Evolutionary conservation across 2,113 vertebrate genomes (phyloP).

Genomic region (Pleuronectes platessa): DNA sequence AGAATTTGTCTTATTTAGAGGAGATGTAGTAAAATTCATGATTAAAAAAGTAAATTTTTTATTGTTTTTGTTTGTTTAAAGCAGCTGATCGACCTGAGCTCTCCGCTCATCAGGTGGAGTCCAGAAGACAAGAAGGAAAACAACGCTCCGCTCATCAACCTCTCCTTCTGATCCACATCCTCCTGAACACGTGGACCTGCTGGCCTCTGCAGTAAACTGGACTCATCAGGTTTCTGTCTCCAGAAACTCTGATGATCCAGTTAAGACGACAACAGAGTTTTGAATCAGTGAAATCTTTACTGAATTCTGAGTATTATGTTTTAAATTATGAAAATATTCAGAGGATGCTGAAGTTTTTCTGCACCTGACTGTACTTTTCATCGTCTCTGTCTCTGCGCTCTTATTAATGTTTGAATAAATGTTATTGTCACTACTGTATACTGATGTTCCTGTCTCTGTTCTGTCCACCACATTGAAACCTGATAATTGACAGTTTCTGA

Average conservation of each 20-base stretch:
- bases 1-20: too few species aligned
- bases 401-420: conserved; percentile 65
- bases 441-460: not conserved
- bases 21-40: too few species aligned
- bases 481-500: too few species aligned
- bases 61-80: too few species aligned
- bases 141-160: conserved; percentile 77
- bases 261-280: not conserved
- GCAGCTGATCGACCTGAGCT: conserved; percentile 84
- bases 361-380: conserved; percentile 38
- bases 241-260: not conserved
- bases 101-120: conserved; percentile 85
- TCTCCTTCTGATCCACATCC: conserved; percentile 77
- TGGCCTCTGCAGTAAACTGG: not conserved
- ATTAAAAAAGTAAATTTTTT: too few species aligned
- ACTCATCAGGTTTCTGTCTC: conserved; percentile 3
- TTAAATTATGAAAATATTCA: conserved; percentile 48
- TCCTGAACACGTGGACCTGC: not conserved
- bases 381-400: conserved; percentile 43
- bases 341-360: conserved; percentile 12
- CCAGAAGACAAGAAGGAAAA: conserved; percentile 76
- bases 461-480: not conserved
- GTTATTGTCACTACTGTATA: conserved; percentile 23
- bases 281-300: not conserved
- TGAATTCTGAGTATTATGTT: conserved; percentile 16